Percentiles rank a stretch among this genome's conserved stretches.
Evolutionary conservation across 2,113 vertebrate species (phyloP).

Genomic region (Oceanodroma tethys): DNA sequence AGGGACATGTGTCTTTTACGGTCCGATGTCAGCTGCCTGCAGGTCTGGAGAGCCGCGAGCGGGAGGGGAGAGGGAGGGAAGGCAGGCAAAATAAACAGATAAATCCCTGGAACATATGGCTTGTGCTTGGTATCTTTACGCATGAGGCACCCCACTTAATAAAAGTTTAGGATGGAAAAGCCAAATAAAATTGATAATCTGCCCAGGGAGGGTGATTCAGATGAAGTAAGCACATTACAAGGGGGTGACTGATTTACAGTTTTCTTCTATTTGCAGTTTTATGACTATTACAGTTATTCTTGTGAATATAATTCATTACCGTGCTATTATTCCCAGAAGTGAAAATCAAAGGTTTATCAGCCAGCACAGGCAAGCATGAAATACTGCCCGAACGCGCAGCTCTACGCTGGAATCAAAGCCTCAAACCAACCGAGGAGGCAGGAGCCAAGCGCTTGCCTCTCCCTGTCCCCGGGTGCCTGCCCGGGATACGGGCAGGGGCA

Average conservation of each 20-base stretch:
- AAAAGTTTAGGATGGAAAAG: constrained; percentile 65
- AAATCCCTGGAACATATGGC: constrained; percentile 53
- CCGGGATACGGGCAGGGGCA: rapidly evolving
- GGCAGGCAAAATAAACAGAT: constrained; percentile 58
- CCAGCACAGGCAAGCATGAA: constrained; percentile 27
- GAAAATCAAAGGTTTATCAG: constrained; percentile 69
- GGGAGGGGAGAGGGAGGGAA: not conserved
- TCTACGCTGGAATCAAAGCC: not conserved
- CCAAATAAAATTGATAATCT: constrained; percentile 67
- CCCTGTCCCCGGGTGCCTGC: not conserved
- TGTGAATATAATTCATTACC: constrained; percentile 65
- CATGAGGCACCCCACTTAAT: constrained; percentile 60
- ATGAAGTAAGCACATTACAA: constrained; percentile 59
- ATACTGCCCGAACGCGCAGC: not conserved
- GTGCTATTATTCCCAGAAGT: constrained; percentile 68
- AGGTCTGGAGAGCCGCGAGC: not conserved
- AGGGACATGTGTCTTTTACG: not conserved
- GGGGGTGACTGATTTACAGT: constrained; percentile 57
- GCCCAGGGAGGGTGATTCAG: constrained; percentile 66
- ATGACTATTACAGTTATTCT: constrained; percentile 73
- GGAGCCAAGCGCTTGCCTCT: rapidly evolving
- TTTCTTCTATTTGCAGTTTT: constrained; percentile 63
- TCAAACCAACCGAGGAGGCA: not conserved
- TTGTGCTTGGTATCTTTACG: constrained; percentile 38
- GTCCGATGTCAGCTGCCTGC: constrained; percentile 13